Base-by-base conservation (phyloP, 2,888 invertebrate genomes). In the Xylota segnis region DNA sequence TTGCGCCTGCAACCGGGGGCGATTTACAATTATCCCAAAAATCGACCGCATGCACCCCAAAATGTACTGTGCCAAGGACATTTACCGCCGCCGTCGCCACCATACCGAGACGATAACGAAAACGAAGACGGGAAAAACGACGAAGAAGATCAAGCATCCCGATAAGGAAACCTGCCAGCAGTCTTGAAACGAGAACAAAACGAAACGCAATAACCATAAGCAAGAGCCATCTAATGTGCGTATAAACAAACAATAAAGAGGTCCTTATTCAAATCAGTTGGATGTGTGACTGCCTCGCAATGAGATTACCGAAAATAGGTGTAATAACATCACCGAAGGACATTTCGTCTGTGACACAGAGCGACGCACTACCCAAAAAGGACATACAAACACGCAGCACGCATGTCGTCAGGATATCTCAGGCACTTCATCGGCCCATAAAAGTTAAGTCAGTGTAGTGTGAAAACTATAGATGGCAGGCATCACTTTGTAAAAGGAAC, bases 181-280 rank as follows among this genome's bases (percentile, higher is more conserved):
- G 54, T 54, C 66, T 58, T n/a, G 43, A 70, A 77, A 65, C 43
- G 72, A 61, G 40, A 78, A 81, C 82, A 86, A 86, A 68, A 82
- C 82, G 86, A 86, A 76, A 63, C 37, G 81, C 76, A 86, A 86
- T 86, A 86, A 82, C 82, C 76, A 74, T 86, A 86, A 86, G 82
- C 82, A 82, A 77, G 72, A 86, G 63, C 77, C 86, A 82, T 82
- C 86, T 72, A 89, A 89, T 88, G 88, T 87, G 84, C 74, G 87
- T 87, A 88, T 88, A 88, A 89, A 88, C 87, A 89, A 89, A 88
- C 88, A 89, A 88, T 89, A 88, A 88, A 88, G 86, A 88, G 87
- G 75, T 88, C 87, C 88, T 88, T 88, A 88, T 88, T 88, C 88
- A 88, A 88, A 88, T 88, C 88, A 88, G 87, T 68, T 81, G 58